Evolutionary conservation across 2,113 vertebrate species (phyloP), one percentile per base, ranked within the genome.

Genomic region (Pygoscelis antarcticus): DNA sequence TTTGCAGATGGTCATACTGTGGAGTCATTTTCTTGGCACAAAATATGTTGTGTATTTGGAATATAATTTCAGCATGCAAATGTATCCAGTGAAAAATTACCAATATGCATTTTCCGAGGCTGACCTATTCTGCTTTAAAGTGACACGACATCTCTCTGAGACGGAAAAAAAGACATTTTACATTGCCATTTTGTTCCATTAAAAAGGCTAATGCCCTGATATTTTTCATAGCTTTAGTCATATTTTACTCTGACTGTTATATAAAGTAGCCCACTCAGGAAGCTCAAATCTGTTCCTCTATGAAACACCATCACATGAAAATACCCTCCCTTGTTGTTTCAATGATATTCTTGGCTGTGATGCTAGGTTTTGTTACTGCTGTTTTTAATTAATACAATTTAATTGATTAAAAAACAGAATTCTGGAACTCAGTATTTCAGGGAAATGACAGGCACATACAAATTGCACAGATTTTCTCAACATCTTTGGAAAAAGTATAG

Each of bases 21-120:
- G 68, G 80, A 95, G 88, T 93, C 71, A 95, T 57, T 93, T 96
- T 96, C 93, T 90, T 89, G 89, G 92, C 90, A 87, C 26, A 91
- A 91, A 87, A 77, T 12, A 47, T 44, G 60, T 70, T 87, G 32
- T 16, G 1, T 81, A 75, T 80, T 96, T 95, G 74, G 26, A 87
- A 91, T 46, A 85, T 62, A 61, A 70, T 80, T 96, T 82, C 83
- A 89, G 25, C 25, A 79, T 2, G 6, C 19, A 80, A 76, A 44
- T 40, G 26, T 32, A 79, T 77, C 61, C 40, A 65, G 61, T 51
- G 65, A 93, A 92, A 90, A 91, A 79, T 38, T 68, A 64, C 20
- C 27, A 52, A 40, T 25, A 79, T 13, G 30, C 22, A 52, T 84
- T 89, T 94, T 83, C 69, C 16, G 6, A 89, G 32, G 32, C 68